Conservation (phyloP, 2,113 vertebrate genomes). For the Rallus limicola region DNA sequence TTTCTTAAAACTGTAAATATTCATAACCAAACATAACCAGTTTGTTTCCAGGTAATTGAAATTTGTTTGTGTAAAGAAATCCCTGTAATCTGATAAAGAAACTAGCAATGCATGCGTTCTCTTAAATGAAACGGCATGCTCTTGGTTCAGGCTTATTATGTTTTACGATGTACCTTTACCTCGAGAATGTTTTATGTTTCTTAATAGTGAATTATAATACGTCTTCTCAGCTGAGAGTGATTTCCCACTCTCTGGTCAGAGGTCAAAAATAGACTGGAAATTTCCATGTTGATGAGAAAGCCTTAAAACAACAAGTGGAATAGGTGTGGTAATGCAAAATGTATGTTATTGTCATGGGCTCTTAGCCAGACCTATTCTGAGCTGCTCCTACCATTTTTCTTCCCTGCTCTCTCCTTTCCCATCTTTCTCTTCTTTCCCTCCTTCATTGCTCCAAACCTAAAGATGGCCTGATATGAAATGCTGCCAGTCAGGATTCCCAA, state of each 20-base stretch:
- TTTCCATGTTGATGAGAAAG: background rate
- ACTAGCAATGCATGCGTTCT: background rate
- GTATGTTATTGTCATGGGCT: background rate
- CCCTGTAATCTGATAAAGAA: background rate
- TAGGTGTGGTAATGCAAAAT: background rate
- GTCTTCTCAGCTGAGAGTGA: background rate
- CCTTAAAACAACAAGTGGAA: background rate
- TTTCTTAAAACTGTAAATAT: background rate
- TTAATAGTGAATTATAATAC: background rate
- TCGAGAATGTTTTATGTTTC: background rate
- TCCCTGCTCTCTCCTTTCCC: conserved; percentile 14
- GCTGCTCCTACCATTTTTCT: background rate
- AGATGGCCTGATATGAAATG: conserved; percentile 72
- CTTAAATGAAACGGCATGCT: background rate
- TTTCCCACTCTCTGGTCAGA: background rate
- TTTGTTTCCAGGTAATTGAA: background rate
- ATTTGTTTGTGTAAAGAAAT: background rate
- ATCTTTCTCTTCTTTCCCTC: conserved; percentile 41
- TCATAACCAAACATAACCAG: background rate
- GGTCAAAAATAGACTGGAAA: background rate
- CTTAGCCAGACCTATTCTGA: background rate
- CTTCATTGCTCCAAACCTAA: conserved; percentile 51
- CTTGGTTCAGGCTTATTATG: background rate
- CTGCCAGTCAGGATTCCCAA: conserved; percentile 65
- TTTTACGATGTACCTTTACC: background rate